Conservation (phyloP, 2,888 invertebrate genomes). For the Doris montereyensis region DNA sequence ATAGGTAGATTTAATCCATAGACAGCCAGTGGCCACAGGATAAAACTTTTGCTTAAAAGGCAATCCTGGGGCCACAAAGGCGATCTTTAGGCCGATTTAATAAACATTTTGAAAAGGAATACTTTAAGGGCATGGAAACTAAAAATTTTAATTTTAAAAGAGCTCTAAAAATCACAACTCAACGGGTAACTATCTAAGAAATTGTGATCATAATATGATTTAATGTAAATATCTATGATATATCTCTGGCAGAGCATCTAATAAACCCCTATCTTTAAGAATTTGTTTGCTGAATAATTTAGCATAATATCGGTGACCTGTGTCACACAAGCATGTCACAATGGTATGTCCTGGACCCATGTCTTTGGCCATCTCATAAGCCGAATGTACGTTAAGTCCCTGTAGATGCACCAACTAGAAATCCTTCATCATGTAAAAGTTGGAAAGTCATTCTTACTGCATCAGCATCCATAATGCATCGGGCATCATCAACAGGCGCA, state of each 20-base stretch:
- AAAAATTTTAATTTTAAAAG: no score
- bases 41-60: no score
- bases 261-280: slow-evolving; percentile 61
- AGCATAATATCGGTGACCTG: slow-evolving; percentile 70
- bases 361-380: slow-evolving; percentile 66
- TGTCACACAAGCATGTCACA: slow-evolving; percentile 72
- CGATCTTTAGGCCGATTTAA: no score
- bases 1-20: no score
- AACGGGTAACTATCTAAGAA: no score
- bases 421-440: slow-evolving; percentile 71
- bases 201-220: no score
- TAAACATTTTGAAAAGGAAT: no score
- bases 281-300: slow-evolving; percentile 66
- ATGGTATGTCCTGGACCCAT: slow-evolving; percentile 72
- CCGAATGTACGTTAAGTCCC: slow-evolving; percentile 71
- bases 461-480: slow-evolving; percentile 65
- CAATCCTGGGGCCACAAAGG: no score
- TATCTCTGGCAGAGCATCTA: slow-evolving; percentile 50
- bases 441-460: slow-evolving; percentile 71
- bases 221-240: slow-evolving; percentile 53
- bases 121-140: no score
- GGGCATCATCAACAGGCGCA: slow-evolving; percentile 71
- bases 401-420: slow-evolving; percentile 72
- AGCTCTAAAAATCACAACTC: no score
- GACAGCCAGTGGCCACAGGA: no score